These are phyloP conservation scores for Plutomurus gul DNA, from an alignment of 1,140 invertebrate species.

Conservation along the genomic window DNA sequence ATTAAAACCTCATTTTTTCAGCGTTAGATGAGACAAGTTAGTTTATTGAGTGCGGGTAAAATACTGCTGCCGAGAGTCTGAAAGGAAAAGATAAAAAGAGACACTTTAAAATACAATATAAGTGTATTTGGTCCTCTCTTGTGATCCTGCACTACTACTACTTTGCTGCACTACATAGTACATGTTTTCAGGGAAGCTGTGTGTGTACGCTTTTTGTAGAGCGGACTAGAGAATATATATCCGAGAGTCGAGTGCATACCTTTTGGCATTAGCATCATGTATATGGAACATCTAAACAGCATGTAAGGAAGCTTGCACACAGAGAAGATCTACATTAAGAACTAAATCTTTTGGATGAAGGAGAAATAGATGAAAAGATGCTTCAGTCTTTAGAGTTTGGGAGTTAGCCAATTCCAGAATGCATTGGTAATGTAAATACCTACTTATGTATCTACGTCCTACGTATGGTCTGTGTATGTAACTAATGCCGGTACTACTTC, in stretches of 20 bases:
- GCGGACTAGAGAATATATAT: too few relatives aligned
- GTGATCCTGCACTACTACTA: background rate
- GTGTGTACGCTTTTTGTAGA: too few relatives aligned
- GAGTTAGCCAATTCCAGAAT: background rate
- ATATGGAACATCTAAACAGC: too few relatives aligned
- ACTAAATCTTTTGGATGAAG: too few relatives aligned
- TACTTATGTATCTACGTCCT: background rate
- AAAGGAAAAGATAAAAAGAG: background rate
- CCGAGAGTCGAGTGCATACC: too few relatives aligned
- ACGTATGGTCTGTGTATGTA: too few relatives aligned
- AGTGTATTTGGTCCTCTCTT: background rate
- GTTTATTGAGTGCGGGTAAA: background rate
- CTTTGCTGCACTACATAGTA: background rate
- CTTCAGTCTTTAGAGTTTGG: background rate
- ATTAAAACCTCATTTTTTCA: conserved; percentile 17
- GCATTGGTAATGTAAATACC: background rate
- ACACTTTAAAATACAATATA: background rate
- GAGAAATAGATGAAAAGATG: too few relatives aligned
- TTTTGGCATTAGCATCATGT: too few relatives aligned
- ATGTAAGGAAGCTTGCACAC: too few relatives aligned
- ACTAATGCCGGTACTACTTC: too few relatives aligned
- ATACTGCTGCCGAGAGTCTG: background rate
- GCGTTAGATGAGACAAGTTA: background rate
- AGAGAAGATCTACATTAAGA: too few relatives aligned
- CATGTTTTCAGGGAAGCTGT: too few relatives aligned